Evolutionary conservation across 2,113 vertebrate species (phyloP), one percentile per base, ranked within the genome.

Genomic region (Grammomys dolichurus): DNA sequence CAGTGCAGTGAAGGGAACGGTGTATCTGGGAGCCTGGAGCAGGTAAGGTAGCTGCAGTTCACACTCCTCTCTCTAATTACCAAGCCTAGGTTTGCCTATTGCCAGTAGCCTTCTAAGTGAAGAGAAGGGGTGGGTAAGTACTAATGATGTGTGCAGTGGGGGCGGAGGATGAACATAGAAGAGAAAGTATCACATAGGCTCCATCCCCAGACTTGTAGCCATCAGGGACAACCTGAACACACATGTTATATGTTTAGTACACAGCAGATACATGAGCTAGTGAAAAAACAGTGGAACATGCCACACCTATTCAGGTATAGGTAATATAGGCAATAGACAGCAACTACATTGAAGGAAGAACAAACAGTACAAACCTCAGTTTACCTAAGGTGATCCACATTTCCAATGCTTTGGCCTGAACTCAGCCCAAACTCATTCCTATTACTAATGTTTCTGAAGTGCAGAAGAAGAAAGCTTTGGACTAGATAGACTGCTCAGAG

Each of bases 1-100:
- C 56, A 87, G 4, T 24, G 72, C 60, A n/a, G 81, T 0, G 19
- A 95, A 73, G 51, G 78, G 36, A 87, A 90, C 5, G 60, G 28
- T 36, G 22, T 46, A 36, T 70, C 82, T 80, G 92, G 33, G 48
- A 95, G 46, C 70, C 31, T 65, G 33, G 65, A 51, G 86, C 80
- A 17, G 46, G 75, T 76, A 60, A 89, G 40, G 54, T 76, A 65
- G 65, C 5, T 33, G 9, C 31, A 22, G 54, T 81, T 67, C 82
- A 90, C n/a, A 43, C 16, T 26, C 48, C 22, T 60, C 11, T 43
- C 26, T n/a, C 88, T 92, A 85, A 67, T 93, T 96, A 93, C 87
- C 51, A 26, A 20, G 70, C 22, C 46, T 33, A 11, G n/a, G 10
- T 31, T 19, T 92, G 36, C 69, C 69, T 28, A 4, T 67, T 54